Percentiles rank a stretch among this genome's conserved stretches.
Conservation (phyloP, 2,113 vertebrate genomes). For the Melanostigma gelatinosum region DNA sequence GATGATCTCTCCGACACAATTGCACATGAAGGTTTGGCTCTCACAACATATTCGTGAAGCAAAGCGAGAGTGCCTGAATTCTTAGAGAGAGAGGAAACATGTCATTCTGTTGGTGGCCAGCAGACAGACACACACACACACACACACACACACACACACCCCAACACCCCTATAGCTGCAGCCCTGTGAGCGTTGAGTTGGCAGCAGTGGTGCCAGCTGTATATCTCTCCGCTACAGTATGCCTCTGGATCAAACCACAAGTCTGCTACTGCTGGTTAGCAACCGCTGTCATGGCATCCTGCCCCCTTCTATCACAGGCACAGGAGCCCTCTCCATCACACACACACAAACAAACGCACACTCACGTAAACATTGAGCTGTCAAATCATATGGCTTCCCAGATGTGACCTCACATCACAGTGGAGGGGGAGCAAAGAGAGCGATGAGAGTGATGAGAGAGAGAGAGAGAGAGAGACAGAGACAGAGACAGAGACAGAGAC, state of each 20-base stretch:
- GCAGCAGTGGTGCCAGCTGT: conserved; percentile 38
- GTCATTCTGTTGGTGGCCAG: conserved; percentile 12
- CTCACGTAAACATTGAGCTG: conserved; percentile 79
- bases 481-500: not conserved
- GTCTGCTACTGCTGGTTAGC: conserved; percentile 60
- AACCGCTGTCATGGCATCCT: conserved; percentile 58
- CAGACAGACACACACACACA: too few relatives aligned
- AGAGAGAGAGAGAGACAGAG: not conserved
- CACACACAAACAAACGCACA: conserved; percentile 26
- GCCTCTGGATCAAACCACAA: conserved; percentile 54
- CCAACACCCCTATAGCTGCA: conserved; percentile 14
- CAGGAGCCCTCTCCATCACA: conserved; percentile 21
- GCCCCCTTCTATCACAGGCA: conserved; percentile 42
- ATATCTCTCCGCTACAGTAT: conserved; percentile 40
- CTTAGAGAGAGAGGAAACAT: not conserved
- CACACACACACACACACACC: too few relatives aligned
- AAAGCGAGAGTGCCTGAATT: not conserved
- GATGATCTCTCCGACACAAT: conserved; percentile 1
- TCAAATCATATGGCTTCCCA: conserved; percentile 84
- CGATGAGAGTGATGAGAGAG: not conserved
- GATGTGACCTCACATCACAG: conserved; percentile 85
- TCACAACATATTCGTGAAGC: conserved; percentile 4
- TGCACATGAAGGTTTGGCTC: not conserved
- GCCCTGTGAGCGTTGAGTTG: conserved; percentile 23
- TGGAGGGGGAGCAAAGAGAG: conserved; percentile 33